These are phyloP conservation scores for Nymphalis polychloros DNA, from an alignment of 2,888 invertebrate genomes.

Conservation along the genomic window DNA sequence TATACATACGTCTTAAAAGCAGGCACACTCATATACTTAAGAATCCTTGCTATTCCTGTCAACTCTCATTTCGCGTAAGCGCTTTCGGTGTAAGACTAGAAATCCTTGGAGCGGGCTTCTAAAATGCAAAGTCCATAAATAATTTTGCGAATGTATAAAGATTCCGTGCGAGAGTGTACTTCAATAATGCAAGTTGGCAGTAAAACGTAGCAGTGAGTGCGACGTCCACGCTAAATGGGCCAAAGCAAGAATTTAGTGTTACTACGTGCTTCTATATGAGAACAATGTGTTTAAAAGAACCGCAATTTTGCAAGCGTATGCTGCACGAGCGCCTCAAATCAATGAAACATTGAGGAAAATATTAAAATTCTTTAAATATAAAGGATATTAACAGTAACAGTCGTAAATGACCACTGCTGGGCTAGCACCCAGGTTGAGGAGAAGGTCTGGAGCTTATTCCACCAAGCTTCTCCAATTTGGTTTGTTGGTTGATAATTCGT, in stretches of 20 bases:
- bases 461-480: too few species aligned
- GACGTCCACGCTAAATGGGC: conserved; percentile 67
- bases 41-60: conserved; percentile 12
- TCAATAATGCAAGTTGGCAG: conserved; percentile 69
- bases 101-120: conserved; percentile 28
- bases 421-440: too few species aligned
- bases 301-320: conserved; percentile 37
- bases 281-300: conserved; percentile 46
- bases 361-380: neutral
- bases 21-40: conserved; percentile 4
- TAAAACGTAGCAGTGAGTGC: conserved; percentile 65
- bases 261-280: conserved; percentile 46
- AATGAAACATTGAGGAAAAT: conserved; percentile 1
- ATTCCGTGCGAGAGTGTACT: conserved; percentile 44
- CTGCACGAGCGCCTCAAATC: conserved; percentile 4
- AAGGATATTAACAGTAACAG: too few species aligned
- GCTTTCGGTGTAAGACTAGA: conserved; percentile 22
- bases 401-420: too few species aligned
- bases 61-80: conserved; percentile 28
- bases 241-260: conserved; percentile 46
- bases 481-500: too few species aligned
- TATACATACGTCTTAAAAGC: conserved; percentile 9
- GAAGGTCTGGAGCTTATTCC: too few species aligned
- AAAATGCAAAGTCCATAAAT: conserved; percentile 37
- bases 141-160: conserved; percentile 38